A percentile compares a stretch with the other conserved stretches of the same genome.
phyloP scores from a whole-genome alignment of 2,113 vertebrate genomes.

The Tenrec ecaudatus region DNA sequence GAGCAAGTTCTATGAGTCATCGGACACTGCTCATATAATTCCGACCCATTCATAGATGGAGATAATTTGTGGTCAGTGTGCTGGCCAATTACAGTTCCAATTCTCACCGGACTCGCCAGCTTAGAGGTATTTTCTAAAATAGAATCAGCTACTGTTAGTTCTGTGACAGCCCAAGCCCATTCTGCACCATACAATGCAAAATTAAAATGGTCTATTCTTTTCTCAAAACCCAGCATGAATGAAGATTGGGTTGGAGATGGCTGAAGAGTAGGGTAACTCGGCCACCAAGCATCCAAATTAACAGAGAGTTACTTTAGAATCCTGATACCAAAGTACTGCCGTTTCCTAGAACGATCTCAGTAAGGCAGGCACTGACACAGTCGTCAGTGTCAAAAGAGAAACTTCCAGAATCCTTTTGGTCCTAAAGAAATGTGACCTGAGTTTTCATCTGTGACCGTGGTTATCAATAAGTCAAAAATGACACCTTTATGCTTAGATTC shows the following conservation, averaged over 20 bases:
- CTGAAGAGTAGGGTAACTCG: not conserved
- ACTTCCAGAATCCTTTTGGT: not conserved
- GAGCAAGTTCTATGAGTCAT: slow-evolving; percentile 64
- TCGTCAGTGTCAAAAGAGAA: not conserved
- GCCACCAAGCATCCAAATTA: not conserved
- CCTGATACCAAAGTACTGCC: not conserved
- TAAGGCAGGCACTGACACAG: slow-evolving; percentile 1
- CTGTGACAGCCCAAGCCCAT: not conserved
- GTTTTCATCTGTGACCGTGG: not conserved
- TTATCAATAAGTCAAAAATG: slow-evolving; percentile 34
- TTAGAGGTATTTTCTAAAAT: slow-evolving; percentile 38
- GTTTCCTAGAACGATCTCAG: slow-evolving; percentile 3
- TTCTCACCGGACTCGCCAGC: slow-evolving; percentile 40
- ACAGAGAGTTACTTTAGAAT: not conserved
- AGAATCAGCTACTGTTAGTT: slow-evolving; percentile 33
- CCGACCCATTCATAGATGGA: slow-evolving; percentile 45
- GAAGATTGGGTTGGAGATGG: not conserved
- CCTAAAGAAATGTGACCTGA: not conserved
- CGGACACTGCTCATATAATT: slow-evolving; percentile 56
- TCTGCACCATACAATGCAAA: not conserved
- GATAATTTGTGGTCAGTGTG: slow-evolving; percentile 69
- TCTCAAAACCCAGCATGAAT: slow-evolving; percentile 1
- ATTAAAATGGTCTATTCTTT: slow-evolving; percentile 22
- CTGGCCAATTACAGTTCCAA: slow-evolving; percentile 54
- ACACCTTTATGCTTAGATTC: not conserved